A percentile compares a stretch with the other conserved stretches of the same genome.
phyloP scores from a whole-genome alignment of 2,113 vertebrate genomes.

The Turnix velox region DNA sequence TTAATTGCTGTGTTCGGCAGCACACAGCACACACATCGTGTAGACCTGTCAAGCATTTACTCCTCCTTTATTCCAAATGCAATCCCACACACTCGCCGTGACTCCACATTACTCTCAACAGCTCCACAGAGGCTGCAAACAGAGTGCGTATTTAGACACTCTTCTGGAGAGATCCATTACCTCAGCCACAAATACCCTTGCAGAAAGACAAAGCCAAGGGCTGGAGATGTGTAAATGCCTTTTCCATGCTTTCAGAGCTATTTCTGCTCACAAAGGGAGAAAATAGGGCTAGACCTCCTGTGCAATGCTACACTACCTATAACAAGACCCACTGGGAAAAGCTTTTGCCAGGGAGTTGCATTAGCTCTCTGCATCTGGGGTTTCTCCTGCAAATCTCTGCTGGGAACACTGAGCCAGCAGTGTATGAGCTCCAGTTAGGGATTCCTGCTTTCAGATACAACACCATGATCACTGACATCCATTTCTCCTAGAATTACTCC shows the following conservation, averaged over 20 bases:
- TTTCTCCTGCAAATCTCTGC: not conserved
- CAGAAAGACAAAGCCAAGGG: slow-evolving; percentile 51
- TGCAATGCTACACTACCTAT: not conserved
- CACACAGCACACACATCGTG: not conserved
- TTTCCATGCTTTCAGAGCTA: not conserved
- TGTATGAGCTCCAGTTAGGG: fast-evolving
- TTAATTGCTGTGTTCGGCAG: slow-evolving; percentile 63
- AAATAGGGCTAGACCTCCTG: not conserved
- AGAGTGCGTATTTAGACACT: slow-evolving; percentile 16
- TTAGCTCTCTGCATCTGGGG: not conserved
- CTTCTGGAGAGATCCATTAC: slow-evolving; percentile 52
- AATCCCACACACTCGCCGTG: slow-evolving; percentile 30
- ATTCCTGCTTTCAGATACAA: not conserved
- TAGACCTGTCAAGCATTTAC: slow-evolving; percentile 54
- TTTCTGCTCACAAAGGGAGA: not conserved
- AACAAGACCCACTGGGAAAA: not conserved
- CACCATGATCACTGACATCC: fast-evolving
- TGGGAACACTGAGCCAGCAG: not conserved
- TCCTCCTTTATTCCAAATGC: slow-evolving; percentile 47
- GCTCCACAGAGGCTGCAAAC: slow-evolving; percentile 54
- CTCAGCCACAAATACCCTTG: slow-evolving; percentile 35
- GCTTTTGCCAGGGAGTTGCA: not conserved
- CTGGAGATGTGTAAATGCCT: not conserved
- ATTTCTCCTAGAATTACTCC: not conserved
- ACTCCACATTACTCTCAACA: slow-evolving; percentile 31